Evolutionary conservation across 2,888 invertebrate species (phyloP), one percentile per base, ranked within the genome.

Genomic region (Leucoma salicis): DNA sequence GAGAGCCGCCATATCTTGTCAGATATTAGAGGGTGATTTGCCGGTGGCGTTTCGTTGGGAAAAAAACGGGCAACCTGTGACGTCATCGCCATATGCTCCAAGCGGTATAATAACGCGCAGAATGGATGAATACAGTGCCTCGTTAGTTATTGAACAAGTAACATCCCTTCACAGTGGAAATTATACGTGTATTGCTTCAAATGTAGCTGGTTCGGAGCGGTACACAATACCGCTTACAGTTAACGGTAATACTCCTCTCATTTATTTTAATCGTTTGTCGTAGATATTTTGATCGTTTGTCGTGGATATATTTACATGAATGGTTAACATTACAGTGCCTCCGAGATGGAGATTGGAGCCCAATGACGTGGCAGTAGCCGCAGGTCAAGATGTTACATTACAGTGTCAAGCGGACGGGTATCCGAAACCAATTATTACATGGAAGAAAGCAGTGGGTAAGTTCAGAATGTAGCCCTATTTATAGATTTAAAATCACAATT

Each of bases 401-500:
- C 95, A 96, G 72, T 98, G 98, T 75, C 95, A 95, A 79, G 97
- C 97, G 0, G 95, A 96, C 46, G 98, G 98, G 1, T 97, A 97
- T 80, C 98, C 98, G 0, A 94, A 94, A 48, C 97, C 97, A 2
- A 91, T 91, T 5, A 94, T 97, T 38, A 95, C 95, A 7, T 98
- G 98, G 97, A 95, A 95, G 60, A 95, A 96, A 78, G 95, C 96
- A 16, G 94, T 94, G 47, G 97, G 97, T 92, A 91, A 90, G 91
- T 15, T 14, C n/a, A 27, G 6, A 21, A 21, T 6, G 16, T 16
- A 16, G 6, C 6, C 3, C 6, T 16, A 16, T n/a, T n/a, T 16
- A 16, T 16, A 16, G 16, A 4, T 16, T 16, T 16, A 16, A 4
- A 4, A n/a, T 16, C 6, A 4, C 6, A 16, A 16, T 4, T 16